phyloP scores from a whole-genome alignment of 1,140 invertebrate genomes.

The Ptiloglossa arizonensis region DNA sequence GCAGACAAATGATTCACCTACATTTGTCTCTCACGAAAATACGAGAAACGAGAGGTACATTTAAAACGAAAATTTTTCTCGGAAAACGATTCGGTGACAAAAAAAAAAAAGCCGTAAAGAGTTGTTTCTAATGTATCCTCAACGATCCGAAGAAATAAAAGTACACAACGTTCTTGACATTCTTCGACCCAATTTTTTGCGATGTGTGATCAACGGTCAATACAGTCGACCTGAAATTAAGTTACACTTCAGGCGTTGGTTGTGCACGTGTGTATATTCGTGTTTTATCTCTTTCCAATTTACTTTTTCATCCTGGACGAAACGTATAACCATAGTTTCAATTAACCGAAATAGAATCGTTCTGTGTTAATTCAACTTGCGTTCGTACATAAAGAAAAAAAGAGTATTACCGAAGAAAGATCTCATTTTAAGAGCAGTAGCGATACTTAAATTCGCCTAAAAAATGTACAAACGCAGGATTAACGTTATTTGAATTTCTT shows the following conservation, averaged over 20 bases:
- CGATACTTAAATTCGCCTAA: too few species aligned
- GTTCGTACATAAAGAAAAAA: not conserved
- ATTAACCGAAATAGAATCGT: constrained; percentile 20
- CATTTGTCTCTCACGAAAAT: constrained; percentile 4
- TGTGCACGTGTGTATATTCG: not conserved
- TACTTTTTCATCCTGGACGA: not conserved
- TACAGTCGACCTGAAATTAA: constrained; percentile 23
- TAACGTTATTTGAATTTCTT: too few species aligned
- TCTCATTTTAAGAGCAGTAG: too few species aligned
- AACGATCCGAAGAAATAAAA: constrained; percentile 13
- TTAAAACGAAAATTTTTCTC: constrained; percentile 21
- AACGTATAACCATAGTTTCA: constrained; percentile 14
- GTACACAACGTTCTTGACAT: not conserved
- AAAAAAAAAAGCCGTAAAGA: constrained; percentile 24
- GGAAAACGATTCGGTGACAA: not conserved
- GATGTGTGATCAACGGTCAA: constrained; percentile 21
- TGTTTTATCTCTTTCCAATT: constrained; percentile 18
- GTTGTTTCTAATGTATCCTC: constrained; percentile 14
- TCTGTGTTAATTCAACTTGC: not conserved
- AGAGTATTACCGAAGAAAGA: not conserved
- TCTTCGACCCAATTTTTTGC: constrained; percentile 8
- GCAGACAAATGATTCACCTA: constrained; percentile 14
- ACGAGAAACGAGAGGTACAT: not conserved
- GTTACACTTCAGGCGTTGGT: not conserved
- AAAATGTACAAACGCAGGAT: too few species aligned